A percentile compares a stretch with the other conserved stretches of the same genome.
These are phyloP conservation scores for Scaptomyza polygonia DNA, from an alignment of 2,888 invertebrate genomes.

Conservation along the genomic window DNA sequence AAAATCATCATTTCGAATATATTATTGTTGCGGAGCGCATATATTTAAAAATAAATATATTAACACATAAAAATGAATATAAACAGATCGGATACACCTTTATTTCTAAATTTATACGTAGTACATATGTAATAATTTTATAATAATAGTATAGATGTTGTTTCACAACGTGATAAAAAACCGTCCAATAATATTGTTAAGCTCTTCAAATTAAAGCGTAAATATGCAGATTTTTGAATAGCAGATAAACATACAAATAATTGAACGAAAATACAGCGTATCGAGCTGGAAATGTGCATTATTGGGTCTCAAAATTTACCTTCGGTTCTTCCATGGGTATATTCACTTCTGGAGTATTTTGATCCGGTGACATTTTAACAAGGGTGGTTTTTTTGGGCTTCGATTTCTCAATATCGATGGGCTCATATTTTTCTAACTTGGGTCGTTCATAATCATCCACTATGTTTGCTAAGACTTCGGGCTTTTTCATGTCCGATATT, in stretches of 20 bases:
- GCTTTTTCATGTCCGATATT: conserved; percentile 83
- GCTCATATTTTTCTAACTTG: conserved; percentile 88
- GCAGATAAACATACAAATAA: no score
- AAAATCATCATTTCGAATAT: not conserved
- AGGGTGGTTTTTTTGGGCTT: conserved; percentile 64
- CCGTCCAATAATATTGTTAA: no score
- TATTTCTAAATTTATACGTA: not conserved
- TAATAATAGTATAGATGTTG: no score
- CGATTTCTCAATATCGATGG: conserved; percentile 84
- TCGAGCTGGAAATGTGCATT: no score
- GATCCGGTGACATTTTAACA: conserved; percentile 51
- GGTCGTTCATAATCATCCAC: conserved; percentile 90
- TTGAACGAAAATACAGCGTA: no score
- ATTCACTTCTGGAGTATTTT: conserved; percentile 52
- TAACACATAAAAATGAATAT: not conserved
- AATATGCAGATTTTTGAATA: no score
- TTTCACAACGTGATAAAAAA: no score
- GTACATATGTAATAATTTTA: not conserved
- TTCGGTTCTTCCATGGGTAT: conserved; percentile 50
- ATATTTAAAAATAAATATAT: conserved; percentile 2
- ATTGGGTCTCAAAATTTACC: conserved; percentile 55
- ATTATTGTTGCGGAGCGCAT: conserved; percentile 10
- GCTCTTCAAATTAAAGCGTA: no score
- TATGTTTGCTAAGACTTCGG: conserved; percentile 86
- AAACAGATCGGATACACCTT: not conserved